Evolutionary conservation across 2,888 invertebrate species (phyloP).

Genomic region (Zygaena filipendulae): DNA sequence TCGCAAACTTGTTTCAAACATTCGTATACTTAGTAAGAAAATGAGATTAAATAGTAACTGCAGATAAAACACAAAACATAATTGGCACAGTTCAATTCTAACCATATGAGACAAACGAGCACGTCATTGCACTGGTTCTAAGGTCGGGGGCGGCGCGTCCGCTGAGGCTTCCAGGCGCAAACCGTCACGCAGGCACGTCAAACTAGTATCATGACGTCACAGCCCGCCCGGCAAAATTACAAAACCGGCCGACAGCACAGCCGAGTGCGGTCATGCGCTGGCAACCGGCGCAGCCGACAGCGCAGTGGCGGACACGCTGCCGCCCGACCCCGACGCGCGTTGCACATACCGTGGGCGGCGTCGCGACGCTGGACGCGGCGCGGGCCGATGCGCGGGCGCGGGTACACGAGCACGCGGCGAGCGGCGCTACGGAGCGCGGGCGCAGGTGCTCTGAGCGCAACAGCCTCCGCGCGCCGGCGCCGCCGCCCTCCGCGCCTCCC

Average conservation of each 20-base stretch:
- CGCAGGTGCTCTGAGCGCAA: slow-evolving; percentile 79
- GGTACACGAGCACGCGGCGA: slow-evolving; percentile 59
- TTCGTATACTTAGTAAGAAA: no score
- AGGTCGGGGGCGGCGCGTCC: slow-evolving; percentile 50
- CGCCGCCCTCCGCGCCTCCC: slow-evolving; percentile 64
- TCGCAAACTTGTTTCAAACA: no score
- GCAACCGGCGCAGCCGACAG: slow-evolving; percentile 25
- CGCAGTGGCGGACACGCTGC: slow-evolving; percentile 63
- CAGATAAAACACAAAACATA: no score
- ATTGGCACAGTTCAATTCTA: no score
- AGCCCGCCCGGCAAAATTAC: slow-evolving; percentile 59
- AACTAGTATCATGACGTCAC: slow-evolving; percentile 67
- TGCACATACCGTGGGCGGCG: slow-evolving; percentile 63
- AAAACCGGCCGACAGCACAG: slow-evolving; percentile 59
- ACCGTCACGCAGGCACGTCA: slow-evolving; percentile 60
- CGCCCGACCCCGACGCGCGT: slow-evolving; percentile 64
- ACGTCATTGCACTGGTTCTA: slow-evolving; percentile 55
- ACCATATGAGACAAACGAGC: slow-evolving; percentile 45
- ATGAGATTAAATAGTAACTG: no score
- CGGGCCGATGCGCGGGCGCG: slow-evolving; percentile 49
- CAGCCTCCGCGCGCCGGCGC: slow-evolving; percentile 71
- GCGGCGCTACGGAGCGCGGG: slow-evolving; percentile 70
- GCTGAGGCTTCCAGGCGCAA: slow-evolving; percentile 53
- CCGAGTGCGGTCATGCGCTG: slow-evolving; percentile 41
- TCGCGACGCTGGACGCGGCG: slow-evolving; percentile 49